Base-by-base conservation (phyloP, 2,888 invertebrate species). In the Sthenelais limicola region DNA sequence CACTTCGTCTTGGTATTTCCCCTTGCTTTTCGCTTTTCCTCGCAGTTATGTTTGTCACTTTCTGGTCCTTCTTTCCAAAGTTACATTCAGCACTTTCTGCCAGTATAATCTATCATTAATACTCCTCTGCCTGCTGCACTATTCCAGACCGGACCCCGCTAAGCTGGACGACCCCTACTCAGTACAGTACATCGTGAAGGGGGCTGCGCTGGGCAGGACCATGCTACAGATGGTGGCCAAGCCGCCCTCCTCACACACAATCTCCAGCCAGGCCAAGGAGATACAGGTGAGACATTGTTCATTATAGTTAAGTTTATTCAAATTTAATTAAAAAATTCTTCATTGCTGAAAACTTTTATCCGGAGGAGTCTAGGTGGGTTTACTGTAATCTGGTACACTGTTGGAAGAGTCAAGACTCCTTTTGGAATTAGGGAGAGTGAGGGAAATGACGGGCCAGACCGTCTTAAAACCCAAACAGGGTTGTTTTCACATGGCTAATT, bases 261-360 rank as follows among this genome's bases (percentile, higher is more conserved):
- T 87, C 49, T 78, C 80, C 73, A 86, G 86, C 68, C 72, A 77
- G 3, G 77, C 82, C 0, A 82, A 82, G 73, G 82, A 84, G 47
- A 79, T 87, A 12, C 79, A 88, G 84, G 93, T 94, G 76, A 15
- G 54, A 9, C 3, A n/a, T 35, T 4, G 5, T n/a, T n/a, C 12
- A 18, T 12, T 15, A 18, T 18, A 15, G 47, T 15, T 12, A 18
- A 43, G 47, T 43, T 15, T 43, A 12, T 43, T 12, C 12, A 18
- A 43, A 43, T 15, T 43, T 12, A 18, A 15, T 18, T 18, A 43
- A 15, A n/a, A n/a, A n/a, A n/a, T n/a, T n/a, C n/a, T n/a, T n/a
- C n/a, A n/a, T n/a, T n/a, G n/a, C n/a, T n/a, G 12, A 18, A 43
- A 18, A 15, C 47, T 43, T 12, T 15, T 43, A 43, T 43, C 47